These are phyloP conservation scores for Martes martes DNA, from an alignment of 2,113 vertebrate species.

Conservation along the genomic window DNA sequence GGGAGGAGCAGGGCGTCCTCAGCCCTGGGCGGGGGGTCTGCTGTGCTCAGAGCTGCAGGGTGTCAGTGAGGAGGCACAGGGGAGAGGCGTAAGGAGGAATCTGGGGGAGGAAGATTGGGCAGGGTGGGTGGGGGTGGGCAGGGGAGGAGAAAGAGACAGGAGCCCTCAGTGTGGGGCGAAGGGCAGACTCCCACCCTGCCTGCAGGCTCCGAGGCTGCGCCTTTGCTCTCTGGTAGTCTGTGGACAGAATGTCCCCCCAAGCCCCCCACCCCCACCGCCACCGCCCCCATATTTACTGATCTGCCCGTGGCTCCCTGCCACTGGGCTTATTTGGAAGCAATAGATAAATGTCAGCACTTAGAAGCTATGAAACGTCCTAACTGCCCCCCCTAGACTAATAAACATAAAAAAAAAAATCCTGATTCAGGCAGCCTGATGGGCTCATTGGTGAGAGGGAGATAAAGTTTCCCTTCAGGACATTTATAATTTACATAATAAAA, in stretches of 20 bases:
- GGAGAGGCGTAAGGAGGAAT: background rate
- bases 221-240: background rate
- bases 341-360: conserved; percentile 57
- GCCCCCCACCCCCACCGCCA: background rate
- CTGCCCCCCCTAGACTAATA: conserved; percentile 61
- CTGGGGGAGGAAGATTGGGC: background rate
- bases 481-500: conserved; percentile 70
- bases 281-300: background rate
- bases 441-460: conserved; percentile 57
- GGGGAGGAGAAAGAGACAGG: background rate
- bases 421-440: conserved; percentile 57
- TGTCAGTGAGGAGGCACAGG: background rate
- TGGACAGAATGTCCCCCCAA: background rate
- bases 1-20: no score
- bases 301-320: conserved; percentile 17
- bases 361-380: conserved; percentile 57
- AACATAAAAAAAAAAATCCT: conserved; percentile 64
- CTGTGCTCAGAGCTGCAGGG: background rate
- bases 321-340: conserved; percentile 34
- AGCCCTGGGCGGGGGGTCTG: background rate
- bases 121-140: background rate
- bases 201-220: background rate
- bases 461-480: conserved; percentile 72
- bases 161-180: accelerated
- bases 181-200: background rate